Percentiles rank a stretch among this genome's conserved stretches.
Conservation (phyloP, 2,888 invertebrate genomes). For the Poecilus cupreus region DNA sequence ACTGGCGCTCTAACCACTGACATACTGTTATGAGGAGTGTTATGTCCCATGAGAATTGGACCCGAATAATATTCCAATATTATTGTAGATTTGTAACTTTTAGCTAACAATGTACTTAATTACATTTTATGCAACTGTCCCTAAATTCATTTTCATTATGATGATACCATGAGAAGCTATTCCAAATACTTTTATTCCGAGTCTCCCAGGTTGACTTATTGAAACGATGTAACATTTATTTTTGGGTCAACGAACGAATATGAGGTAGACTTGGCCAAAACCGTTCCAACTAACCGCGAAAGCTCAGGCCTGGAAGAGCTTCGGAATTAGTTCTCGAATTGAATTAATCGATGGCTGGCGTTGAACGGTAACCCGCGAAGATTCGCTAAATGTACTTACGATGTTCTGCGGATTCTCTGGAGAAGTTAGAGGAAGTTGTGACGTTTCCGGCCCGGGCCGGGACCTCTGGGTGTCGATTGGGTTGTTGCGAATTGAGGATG, state of each 20-base stretch:
- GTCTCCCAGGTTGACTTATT: too few species aligned
- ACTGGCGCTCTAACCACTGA: background rate
- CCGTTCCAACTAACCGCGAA: background rate
- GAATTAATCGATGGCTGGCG: constrained; percentile 7
- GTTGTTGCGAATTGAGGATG: background rate
- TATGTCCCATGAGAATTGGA: background rate
- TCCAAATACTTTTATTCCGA: too few species aligned
- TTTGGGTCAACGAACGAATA: background rate
- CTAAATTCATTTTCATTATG: too few species aligned
- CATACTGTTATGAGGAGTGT: background rate
- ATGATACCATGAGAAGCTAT: too few species aligned
- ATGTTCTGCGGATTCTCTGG: background rate
- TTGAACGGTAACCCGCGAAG: background rate
- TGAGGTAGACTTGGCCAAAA: background rate
- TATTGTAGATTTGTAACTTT: too few species aligned
- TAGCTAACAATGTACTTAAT: too few species aligned
- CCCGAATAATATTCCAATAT: too few species aligned
- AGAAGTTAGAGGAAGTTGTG: background rate
- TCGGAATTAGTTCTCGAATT: background rate
- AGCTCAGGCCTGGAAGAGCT: background rate
- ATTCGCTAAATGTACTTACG: constrained; percentile 26
- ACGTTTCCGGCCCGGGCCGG: background rate
- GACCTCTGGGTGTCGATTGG: background rate
- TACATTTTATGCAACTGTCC: too few species aligned
- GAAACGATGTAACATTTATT: too few species aligned